phyloP scores from a whole-genome alignment of 2,797 vertebrate species.

The Sciurus carolinensis region DNA sequence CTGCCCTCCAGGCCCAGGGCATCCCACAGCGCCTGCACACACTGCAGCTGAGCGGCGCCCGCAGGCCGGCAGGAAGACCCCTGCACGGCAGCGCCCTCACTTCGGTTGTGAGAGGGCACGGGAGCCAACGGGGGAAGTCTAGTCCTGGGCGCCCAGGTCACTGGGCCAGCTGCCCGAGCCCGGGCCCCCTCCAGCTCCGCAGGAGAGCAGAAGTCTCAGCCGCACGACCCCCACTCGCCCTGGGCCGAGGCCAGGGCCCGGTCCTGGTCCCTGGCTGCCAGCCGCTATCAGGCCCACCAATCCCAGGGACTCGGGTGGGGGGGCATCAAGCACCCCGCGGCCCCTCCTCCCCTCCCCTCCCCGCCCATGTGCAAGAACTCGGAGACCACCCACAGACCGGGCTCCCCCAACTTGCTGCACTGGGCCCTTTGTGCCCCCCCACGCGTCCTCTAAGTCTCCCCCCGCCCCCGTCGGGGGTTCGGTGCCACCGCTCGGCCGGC shows the following conservation, averaged over 20 bases:
- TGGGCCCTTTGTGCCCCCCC: not conserved
- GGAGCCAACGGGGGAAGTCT: not conserved
- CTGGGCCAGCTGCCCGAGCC: not conserved
- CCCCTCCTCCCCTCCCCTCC: not conserved
- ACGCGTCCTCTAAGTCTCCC: not conserved
- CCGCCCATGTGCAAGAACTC: constrained; percentile 56
- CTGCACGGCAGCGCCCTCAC: not conserved
- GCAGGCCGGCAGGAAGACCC: not conserved
- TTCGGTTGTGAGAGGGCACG: not conserved
- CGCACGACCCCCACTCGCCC: not conserved
- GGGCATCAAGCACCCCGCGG: not conserved
- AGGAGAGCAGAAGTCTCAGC: not conserved
- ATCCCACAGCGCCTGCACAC: not conserved
- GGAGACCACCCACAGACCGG: constrained; percentile 55
- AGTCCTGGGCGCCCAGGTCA: not conserved
- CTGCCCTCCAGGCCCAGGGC: not conserved
- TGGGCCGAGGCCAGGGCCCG: not conserved
- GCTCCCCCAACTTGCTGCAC: constrained; percentile 68
- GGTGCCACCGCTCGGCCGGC: constrained; percentile 22
- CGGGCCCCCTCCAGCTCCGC: not conserved
- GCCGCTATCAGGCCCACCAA: not conserved
- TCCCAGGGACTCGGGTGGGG: not conserved
- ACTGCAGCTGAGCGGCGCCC: not conserved
- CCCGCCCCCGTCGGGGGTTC: not conserved
- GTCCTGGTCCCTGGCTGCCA: not conserved